Percentiles rank a stretch among this genome's conserved stretches.
Conservation (phyloP, 1,140 invertebrate genomes). For the Solenopsis fugax region DNA sequence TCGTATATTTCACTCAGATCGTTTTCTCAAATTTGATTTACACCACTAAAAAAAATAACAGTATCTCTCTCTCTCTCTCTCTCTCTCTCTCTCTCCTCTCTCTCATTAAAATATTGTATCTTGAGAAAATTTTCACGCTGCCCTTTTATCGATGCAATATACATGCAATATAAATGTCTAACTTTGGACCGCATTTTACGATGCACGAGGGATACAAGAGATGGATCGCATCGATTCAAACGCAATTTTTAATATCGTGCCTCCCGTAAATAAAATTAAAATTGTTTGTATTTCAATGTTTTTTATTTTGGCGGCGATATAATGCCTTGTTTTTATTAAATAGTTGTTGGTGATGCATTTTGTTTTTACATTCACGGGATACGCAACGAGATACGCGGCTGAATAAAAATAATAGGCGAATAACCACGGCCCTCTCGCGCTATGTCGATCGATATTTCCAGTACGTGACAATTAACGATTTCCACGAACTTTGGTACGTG, state of each 20-base stretch:
- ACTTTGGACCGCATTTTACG: constrained; percentile 29
- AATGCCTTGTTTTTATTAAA: constrained; percentile 61
- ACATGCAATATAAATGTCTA: constrained; percentile 24
- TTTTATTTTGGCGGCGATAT: constrained; percentile 20
- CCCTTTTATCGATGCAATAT: constrained; percentile 28
- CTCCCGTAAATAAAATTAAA: constrained; percentile 41
- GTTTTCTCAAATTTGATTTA: constrained; percentile 14
- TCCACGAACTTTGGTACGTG: constrained; percentile 19
- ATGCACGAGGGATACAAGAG: constrained; percentile 10
- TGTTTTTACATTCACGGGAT: constrained; percentile 62
- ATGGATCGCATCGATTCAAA: constrained; percentile 26
- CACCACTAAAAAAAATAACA: background rate
- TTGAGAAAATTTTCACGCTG: constrained; percentile 8
- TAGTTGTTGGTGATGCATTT: constrained; percentile 65
- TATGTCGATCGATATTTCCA: constrained; percentile 33
- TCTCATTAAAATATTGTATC: constrained; percentile 21
- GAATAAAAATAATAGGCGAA: constrained; percentile 75
- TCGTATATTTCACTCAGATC: background rate
- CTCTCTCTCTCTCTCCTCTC: background rate
- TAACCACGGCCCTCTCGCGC: constrained; percentile 11
- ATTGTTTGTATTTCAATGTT: constrained; percentile 41
- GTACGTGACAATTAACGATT: constrained; percentile 54
- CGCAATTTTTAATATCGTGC: constrained; percentile 45
- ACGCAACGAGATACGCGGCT: constrained; percentile 59
- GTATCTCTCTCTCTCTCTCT: background rate